These are phyloP conservation scores for Athene cunicularia DNA, from an alignment of 2,113 vertebrate genomes.

Conservation along the genomic window DNA sequence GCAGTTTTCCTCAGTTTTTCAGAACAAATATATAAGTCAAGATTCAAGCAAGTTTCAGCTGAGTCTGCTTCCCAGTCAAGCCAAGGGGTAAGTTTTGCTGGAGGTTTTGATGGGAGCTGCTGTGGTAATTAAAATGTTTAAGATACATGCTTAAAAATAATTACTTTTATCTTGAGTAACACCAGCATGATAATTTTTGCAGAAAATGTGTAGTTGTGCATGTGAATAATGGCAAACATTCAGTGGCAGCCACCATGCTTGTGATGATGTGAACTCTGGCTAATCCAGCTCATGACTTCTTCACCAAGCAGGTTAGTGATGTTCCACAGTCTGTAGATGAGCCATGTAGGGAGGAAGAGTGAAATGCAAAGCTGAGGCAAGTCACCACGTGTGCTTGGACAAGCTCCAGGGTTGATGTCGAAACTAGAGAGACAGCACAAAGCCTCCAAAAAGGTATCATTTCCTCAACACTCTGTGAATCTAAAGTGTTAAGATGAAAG, in stretches of 20 bases:
- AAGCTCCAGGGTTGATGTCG: neutral
- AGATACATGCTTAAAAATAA: neutral
- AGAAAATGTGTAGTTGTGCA: neutral
- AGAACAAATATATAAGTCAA: neutral
- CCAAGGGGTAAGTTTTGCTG: neutral
- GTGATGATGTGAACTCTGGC: fast-evolving
- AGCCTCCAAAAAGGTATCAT: neutral
- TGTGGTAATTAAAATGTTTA: neutral
- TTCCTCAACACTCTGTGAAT: neutral
- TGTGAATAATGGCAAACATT: neutral
- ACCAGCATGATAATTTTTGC: neutral
- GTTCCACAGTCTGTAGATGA: neutral
- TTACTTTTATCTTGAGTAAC: neutral
- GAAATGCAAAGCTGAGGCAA: neutral
- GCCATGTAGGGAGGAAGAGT: neutral
- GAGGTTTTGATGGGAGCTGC: neutral
- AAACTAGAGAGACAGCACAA: neutral
- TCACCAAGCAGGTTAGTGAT: neutral
- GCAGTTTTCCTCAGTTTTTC: neutral
- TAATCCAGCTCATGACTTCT: neutral
- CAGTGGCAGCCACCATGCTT: neutral
- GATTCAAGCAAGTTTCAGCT: neutral
- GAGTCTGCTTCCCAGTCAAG: neutral
- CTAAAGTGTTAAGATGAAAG: neutral
- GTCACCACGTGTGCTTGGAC: fast-evolving